Conservation (phyloP, 2,888 invertebrate species). For the Rhagophthalmus giganteus region DNA sequence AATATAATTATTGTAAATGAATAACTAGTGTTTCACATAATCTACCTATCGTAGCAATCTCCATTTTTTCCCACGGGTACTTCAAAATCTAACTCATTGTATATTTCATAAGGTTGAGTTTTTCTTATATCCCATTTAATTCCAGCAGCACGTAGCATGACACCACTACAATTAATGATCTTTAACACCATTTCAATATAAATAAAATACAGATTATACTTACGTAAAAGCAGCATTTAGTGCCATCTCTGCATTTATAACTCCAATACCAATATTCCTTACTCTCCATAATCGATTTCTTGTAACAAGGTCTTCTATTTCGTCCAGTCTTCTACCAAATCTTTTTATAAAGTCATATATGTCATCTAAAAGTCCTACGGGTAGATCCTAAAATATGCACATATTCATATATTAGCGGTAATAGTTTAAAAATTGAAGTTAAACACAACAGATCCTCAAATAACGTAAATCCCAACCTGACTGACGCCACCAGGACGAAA, state of each 20-base stretch:
- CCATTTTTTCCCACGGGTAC: constrained; percentile 79
- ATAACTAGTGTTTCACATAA: too few species aligned
- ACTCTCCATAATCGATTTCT: constrained; percentile 73
- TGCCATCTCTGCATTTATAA: constrained; percentile 74
- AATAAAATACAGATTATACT: too few species aligned
- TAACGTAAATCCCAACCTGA: constrained; percentile 50
- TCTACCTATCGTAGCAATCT: constrained; percentile 80
- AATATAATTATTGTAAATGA: too few species aligned
- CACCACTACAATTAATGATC: constrained; percentile 59
- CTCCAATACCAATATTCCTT: constrained; percentile 75
- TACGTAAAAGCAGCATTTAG: constrained; percentile 71
- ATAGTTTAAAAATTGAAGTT: constrained; percentile 3
- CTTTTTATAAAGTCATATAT: constrained; percentile 70
- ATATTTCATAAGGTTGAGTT: constrained; percentile 81
- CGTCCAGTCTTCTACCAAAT: constrained; percentile 76
- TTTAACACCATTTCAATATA: too few species aligned
- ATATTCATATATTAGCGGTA: too few species aligned
- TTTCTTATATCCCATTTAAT: constrained; percentile 88
- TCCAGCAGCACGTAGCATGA: constrained; percentile 79
- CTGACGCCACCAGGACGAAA: constrained; percentile 81
- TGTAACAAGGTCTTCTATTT: constrained; percentile 79
- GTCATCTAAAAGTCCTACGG: constrained; percentile 78
- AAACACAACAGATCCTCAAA: too few species aligned
- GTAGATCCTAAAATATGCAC: constrained; percentile 63
- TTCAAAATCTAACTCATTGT: constrained; percentile 81